Base-by-base conservation (phyloP, 2,888 invertebrate species). In the Melanostoma mellinum region DNA sequence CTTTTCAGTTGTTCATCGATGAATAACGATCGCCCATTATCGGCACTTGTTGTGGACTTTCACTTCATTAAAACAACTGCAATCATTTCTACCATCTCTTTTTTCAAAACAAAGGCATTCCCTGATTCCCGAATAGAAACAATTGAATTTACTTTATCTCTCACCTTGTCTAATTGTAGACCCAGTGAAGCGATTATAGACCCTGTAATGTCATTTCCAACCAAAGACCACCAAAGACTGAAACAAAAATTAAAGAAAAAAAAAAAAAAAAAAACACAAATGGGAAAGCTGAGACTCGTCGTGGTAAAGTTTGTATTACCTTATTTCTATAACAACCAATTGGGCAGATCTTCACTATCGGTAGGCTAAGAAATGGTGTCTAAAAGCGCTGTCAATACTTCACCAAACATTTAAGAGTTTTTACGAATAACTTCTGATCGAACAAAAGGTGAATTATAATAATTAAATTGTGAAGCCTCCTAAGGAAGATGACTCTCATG, bases 61-160 rank as follows among this genome's bases (percentile, higher is more conserved):
- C 71, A 65, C 77, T 71, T 46, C 10, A 53, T 30, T 35, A 8
- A 42, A 58, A 58, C 35, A 8, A n/a, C 20, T 46, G 33, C 35
- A 32, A 38, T 8, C 2, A 38, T 6, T 8, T 36, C 30, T 35
- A 35, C 6, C 0, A 60, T 35, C 35, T n/a, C 30, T 20, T 35
- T 60, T 48, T 20, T 56, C 38, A 3, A 50, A 50, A 63, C 63
- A 63, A 63, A 63, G 50, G 38, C 50, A 63, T 63, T 63, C 48
- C 63, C 32, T 0, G 50, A 30, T 38, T 50, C 20, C 20, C 20
- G 20, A 20, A 20, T 20, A 20, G 20, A 20, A 20, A 50, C 63
- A 63, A 50, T 63, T 50, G 63, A 63, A 63, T 63, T 63, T 32
- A 63, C 48, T 63, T 63, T 50, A 63, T 50, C 50, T 50, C n/a